Percentiles rank a stretch among this genome's conserved stretches.
These are phyloP conservation scores for Rattus rattus DNA, from an alignment of 2,113 vertebrate species.

Conservation along the genomic window DNA sequence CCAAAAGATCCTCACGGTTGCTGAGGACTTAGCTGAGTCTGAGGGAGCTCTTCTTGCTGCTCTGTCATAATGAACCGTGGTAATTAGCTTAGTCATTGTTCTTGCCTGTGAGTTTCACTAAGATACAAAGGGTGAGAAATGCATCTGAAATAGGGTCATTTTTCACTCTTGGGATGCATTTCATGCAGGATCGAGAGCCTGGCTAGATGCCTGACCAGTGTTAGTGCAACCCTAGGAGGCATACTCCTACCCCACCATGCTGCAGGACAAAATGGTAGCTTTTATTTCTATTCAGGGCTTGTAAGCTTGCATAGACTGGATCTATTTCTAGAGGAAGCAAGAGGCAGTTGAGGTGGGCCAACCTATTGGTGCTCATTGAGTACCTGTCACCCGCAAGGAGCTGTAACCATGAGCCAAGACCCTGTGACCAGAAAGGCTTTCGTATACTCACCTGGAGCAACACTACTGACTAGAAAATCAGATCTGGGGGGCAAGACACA, in stretches of 20 bases:
- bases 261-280: slow-evolving; percentile 64
- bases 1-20: neutral
- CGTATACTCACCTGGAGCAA: neutral
- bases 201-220: slow-evolving; percentile 56
- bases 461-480: neutral
- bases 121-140: slow-evolving; percentile 73
- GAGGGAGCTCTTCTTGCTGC: slow-evolving; percentile 57
- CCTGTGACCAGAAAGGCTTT: neutral
- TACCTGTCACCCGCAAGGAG: neutral
- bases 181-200: slow-evolving; percentile 64
- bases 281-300: slow-evolving; percentile 68
- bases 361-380: slow-evolving; percentile 1
- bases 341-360: neutral
- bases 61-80: slow-evolving; percentile 56
- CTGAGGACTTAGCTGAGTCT: slow-evolving; percentile 40
- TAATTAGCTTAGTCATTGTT: slow-evolving; percentile 82
- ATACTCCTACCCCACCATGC: slow-evolving; percentile 5
- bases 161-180: slow-evolving; percentile 71
- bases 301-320: slow-evolving; percentile 39
- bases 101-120: slow-evolving; percentile 67
- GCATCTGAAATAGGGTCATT: slow-evolving; percentile 69
- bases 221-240: slow-evolving; percentile 59
- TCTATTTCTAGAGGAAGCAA: slow-evolving; percentile 63
- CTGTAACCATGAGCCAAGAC: neutral
- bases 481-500: neutral